phyloP scores from a whole-genome alignment of 2,113 vertebrate genomes.

The Spheniscus mendiculus region DNA sequence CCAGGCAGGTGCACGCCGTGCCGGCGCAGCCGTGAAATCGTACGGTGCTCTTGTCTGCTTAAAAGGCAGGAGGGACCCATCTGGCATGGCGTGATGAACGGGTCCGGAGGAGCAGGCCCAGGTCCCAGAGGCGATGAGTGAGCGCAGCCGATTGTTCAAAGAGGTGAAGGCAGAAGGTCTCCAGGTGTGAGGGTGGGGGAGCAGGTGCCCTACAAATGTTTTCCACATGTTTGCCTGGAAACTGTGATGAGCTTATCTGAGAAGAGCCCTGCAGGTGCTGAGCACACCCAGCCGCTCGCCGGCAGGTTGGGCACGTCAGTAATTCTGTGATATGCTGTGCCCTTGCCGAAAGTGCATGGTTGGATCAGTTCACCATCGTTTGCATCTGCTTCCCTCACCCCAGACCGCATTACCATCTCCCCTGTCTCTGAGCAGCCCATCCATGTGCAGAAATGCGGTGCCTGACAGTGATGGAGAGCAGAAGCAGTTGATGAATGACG shows the following conservation, averaged over 20 bases:
- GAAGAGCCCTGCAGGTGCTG: not conserved
- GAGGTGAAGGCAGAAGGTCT: not conserved
- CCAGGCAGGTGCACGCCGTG: not conserved
- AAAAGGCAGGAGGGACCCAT: not conserved
- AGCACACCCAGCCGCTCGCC: rapidly evolving
- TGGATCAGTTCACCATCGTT: not conserved
- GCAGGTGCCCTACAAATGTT: not conserved
- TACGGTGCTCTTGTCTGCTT: not conserved
- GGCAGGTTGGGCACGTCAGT: not conserved
- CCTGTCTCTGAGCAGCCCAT: not conserved
- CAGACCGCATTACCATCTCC: rapidly evolving
- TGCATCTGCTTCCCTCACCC: not conserved
- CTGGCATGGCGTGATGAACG: rapidly evolving
- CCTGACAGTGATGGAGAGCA: not conserved
- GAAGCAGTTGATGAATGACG: not conserved
- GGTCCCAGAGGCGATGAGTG: not conserved
- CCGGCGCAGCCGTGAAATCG: rapidly evolving
- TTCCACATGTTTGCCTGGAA: not conserved
- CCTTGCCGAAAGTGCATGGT: not conserved
- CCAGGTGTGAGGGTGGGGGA: not conserved
- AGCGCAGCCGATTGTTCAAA: not conserved
- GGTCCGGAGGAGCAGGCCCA: not conserved
- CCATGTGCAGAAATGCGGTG: not conserved
- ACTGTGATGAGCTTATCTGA: not conserved
- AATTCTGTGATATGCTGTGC: not conserved